Percentiles rank a stretch among this genome's conserved stretches.
phyloP scores from a whole-genome alignment of 2,113 vertebrate genomes.

The Puma concolor region DNA sequence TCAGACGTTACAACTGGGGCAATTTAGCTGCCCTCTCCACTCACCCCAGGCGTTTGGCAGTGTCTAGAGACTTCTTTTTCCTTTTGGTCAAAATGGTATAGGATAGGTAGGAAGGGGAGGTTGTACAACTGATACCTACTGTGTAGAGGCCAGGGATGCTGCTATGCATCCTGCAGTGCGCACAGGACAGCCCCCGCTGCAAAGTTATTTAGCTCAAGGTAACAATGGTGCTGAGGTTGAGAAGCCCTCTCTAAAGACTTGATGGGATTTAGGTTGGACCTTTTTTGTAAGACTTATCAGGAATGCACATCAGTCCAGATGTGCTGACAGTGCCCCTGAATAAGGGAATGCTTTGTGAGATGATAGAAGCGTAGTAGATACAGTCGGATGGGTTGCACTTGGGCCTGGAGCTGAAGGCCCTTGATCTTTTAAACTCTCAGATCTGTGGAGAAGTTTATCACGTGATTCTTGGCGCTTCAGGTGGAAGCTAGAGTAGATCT shows the following conservation, averaged over 20 bases:
- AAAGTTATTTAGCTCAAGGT: background rate
- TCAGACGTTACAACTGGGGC: background rate
- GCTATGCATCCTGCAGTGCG: background rate
- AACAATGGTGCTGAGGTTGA: background rate
- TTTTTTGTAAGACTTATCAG: background rate
- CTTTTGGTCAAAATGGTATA: background rate
- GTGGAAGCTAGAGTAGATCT: background rate
- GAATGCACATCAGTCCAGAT: background rate
- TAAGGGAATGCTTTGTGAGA: background rate
- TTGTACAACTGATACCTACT: background rate
- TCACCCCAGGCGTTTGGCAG: background rate
- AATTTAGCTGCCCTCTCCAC: background rate
- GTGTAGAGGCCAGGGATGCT: background rate
- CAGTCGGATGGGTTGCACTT: background rate
- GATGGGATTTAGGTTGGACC: background rate
- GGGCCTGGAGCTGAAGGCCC: background rate
- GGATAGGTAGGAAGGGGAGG: background rate
- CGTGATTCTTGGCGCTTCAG: background rate
- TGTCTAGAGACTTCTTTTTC: background rate
- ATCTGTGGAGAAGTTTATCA: background rate
- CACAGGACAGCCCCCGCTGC: background rate
- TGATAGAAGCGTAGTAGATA: background rate
- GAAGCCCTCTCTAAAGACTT: background rate
- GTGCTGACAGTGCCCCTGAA: background rate
- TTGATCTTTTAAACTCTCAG: background rate